Evolutionary conservation across 1,140 invertebrate genomes (phyloP), one percentile per base, ranked within the genome.

Genomic region (Sinonovacula constricta): DNA sequence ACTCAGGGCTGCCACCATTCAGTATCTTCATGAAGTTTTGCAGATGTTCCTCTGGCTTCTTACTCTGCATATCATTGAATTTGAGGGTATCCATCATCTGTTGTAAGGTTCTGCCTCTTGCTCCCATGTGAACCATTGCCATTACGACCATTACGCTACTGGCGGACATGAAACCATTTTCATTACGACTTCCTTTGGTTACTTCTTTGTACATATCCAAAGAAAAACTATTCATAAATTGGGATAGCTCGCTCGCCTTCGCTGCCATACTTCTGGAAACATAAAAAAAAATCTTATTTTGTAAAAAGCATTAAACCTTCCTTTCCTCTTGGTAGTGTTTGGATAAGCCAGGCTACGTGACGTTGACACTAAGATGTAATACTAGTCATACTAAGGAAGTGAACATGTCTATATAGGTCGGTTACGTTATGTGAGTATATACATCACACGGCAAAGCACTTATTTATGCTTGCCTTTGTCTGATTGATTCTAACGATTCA

Each of bases 81-180:
- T 67, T 66, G 66, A 66, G 67, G 26, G 49, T 62, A 22, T 59
- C 59, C n/a, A 14, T 60, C 66, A 75, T 57, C 51, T 70, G 60
- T 28, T 60, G 45, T 45, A 74, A 57, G 74, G 31, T 84, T 18
- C 18, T 74, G 10, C 34, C 56, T 0, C 84, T 39, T 14, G 67
- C 51, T 18, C 67, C 70, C 34, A 79, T 67, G 36, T 82, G 51
- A 12, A 81, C 10, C 65, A 69, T 76, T 14, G 71, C 15, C 59
- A 80, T 54, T 2, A 62, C 75, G 2, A 54, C 31, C 15, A 62
- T 49, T 30, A 78, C 54, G 49, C 75, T 78, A 56, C 56, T 69
- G 0, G 66, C 65, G 4, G 66, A 70, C 75, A 78, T 63, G 26
- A 69, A 78, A 10, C 53, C 10, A 54, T 78, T 63, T 2, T 24